These are phyloP conservation scores for Pammene aurita DNA, from an alignment of 2,888 invertebrate species.

Conservation along the genomic window DNA sequence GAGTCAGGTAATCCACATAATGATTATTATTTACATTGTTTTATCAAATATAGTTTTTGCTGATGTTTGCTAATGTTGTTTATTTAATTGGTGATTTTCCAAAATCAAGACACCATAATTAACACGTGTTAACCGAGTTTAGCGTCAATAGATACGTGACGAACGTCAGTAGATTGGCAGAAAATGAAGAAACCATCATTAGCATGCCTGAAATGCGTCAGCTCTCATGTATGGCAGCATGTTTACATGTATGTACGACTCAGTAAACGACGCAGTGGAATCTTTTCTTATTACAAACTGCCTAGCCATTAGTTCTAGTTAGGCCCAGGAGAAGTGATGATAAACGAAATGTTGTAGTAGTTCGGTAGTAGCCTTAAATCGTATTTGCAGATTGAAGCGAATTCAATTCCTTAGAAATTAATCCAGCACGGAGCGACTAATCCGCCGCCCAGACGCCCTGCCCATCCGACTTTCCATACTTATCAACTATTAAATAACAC, in stretches of 20 bases:
- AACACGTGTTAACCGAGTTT: constrained; percentile 10
- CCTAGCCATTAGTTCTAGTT: background rate
- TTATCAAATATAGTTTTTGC: background rate
- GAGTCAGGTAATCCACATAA: no score
- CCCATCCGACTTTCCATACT: constrained; percentile 69
- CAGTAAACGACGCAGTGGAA: constrained; percentile 45
- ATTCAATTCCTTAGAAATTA: constrained; percentile 35
- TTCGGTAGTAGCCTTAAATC: background rate
- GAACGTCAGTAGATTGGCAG: constrained; percentile 24
- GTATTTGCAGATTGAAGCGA: background rate
- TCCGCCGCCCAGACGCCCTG: constrained; percentile 52
- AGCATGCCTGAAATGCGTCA: constrained; percentile 49
- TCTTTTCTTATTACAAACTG: constrained; percentile 2
- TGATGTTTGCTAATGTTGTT: background rate
- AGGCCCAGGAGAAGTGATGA: background rate
- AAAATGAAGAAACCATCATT: constrained; percentile 35
- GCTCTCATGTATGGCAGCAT: constrained; percentile 52
- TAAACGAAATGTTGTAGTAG: no score
- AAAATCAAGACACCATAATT: constrained; percentile 15
- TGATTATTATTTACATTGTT: background rate
- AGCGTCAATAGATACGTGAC: constrained; percentile 15
- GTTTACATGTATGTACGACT: constrained; percentile 65
- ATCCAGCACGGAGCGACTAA: constrained; percentile 60
- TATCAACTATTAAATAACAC: constrained; percentile 76
- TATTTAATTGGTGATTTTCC: background rate